Conservation (phyloP, 2,888 invertebrate species). For the Plutella xylostella region DNA sequence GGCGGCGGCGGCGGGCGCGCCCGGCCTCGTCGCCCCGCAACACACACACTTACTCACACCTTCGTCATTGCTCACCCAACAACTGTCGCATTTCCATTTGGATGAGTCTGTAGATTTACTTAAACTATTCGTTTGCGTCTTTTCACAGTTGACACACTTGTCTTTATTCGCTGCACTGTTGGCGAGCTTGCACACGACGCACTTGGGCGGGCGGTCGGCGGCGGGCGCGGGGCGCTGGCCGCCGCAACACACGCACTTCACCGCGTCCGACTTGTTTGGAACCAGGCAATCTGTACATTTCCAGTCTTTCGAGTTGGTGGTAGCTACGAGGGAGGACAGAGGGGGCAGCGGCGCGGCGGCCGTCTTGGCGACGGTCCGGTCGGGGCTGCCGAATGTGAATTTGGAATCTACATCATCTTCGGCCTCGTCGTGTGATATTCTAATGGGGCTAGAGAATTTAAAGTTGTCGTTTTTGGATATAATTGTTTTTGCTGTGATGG, state of each 20-base stretch:
- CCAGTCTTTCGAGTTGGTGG: conserved; percentile 26
- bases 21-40: conserved; percentile 30
- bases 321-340: conserved; percentile 23
- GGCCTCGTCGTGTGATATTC: conserved; percentile 25
- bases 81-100: conserved; percentile 39
- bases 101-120: conserved; percentile 15
- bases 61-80: conserved; percentile 36
- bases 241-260: conserved; percentile 39
- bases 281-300: conserved; percentile 36
- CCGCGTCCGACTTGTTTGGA: conserved; percentile 28
- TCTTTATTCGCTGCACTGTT: conserved; percentile 22
- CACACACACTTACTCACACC: conserved; percentile 33
- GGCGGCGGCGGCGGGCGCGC: not conserved
- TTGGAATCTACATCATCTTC: conserved; percentile 19
- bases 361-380: conserved; percentile 25
- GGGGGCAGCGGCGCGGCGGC: conserved; percentile 14
- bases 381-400: conserved; percentile 39
- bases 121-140: conserved; percentile 19
- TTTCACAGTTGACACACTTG: conserved; percentile 32
- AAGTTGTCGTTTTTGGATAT: conserved; percentile 24
- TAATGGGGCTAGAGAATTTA: conserved; percentile 39
- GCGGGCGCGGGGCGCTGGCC: conserved; percentile 21
- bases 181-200: conserved; percentile 28
- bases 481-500: conserved; percentile 9
- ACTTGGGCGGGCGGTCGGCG: conserved; percentile 19